Conservation (phyloP, 2,797 vertebrate genomes). For the Ibycter americanus region DNA sequence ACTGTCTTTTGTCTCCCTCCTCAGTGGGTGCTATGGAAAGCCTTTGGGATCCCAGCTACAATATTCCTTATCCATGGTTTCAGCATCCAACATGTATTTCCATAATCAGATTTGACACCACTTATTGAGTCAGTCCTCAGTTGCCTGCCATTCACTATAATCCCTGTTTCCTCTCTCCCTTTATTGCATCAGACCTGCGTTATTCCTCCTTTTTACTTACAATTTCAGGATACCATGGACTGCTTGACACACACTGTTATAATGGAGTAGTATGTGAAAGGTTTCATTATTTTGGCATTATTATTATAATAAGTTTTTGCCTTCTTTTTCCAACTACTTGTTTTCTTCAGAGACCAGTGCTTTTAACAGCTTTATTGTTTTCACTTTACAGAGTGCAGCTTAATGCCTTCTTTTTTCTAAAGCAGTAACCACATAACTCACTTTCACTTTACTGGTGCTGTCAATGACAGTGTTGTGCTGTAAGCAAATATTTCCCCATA, state of each 20-base stretch:
- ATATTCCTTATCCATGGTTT: neutral
- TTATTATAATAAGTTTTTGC: neutral
- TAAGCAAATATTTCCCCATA: conserved; percentile 4
- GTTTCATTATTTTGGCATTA: neutral
- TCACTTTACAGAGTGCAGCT: neutral
- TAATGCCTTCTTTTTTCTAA: neutral
- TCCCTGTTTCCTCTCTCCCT: neutral
- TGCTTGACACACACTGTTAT: neutral
- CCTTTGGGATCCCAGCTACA: neutral
- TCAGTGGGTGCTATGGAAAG: neutral
- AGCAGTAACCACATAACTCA: neutral
- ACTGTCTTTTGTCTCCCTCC: neutral
- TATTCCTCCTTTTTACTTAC: neutral
- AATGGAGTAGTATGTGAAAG: neutral
- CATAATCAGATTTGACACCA: neutral
- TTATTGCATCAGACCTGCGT: neutral
- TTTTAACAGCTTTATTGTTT: conserved; percentile 27
- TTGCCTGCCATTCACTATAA: neutral
- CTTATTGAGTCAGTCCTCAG: neutral
- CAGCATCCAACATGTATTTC: neutral
- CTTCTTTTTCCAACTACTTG: neutral
- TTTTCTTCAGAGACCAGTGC: neutral
- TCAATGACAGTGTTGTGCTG: neutral
- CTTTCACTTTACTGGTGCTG: neutral
- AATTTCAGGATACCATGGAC: neutral